Base-by-base conservation (phyloP, 2,888 invertebrate genomes). In the Limenitis camilla region DNA sequence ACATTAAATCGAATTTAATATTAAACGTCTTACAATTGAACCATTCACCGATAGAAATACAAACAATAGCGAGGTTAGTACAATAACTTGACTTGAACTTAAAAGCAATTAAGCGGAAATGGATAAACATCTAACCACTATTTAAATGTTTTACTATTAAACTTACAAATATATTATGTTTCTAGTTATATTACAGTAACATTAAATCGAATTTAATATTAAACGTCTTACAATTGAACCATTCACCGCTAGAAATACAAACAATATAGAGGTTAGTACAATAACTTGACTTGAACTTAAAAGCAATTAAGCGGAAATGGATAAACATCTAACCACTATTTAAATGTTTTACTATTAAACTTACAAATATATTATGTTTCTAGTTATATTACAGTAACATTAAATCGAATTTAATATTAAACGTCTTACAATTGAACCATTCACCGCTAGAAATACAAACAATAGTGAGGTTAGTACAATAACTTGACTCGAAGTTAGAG, bases 401-500 rank as follows among this genome's bases (percentile, higher is more conserved):
- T 19, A 19, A 19, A 19, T 1, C 3, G 19, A 19, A 19, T 19
- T 19, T 19, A 19, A 19, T 19, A 19, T 19, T 19, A 19, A 19
- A 19, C 1, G 19, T 19, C 19, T 19, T 19, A 19, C 19, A 19
- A 19, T 19, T 2, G 19, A 19, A 19, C 19, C 3, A 1, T 19
- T 19, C 19, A 3, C 19, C 31, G 33, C 35, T 29, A 35, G 10
- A 36, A 45, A 36, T n/a, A 35, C 40, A 40, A 44, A 50, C 50
- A 50, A 50, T 33, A 19, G 39, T 32, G 43, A 40, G 28, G 39
- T 44, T 44, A 44, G 44, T 40, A 40, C 43, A 35, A 40, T 50
- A 50, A 50, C 39, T 50, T 43, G 40, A 32, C 33, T 43, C 31
- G 9, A 50, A 50, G 33, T 50, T 50, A 39, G 44, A 44, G 44